These are phyloP conservation scores for Sepiola atlantica DNA, from an alignment of 2,888 invertebrate species.

Conservation along the genomic window DNA sequence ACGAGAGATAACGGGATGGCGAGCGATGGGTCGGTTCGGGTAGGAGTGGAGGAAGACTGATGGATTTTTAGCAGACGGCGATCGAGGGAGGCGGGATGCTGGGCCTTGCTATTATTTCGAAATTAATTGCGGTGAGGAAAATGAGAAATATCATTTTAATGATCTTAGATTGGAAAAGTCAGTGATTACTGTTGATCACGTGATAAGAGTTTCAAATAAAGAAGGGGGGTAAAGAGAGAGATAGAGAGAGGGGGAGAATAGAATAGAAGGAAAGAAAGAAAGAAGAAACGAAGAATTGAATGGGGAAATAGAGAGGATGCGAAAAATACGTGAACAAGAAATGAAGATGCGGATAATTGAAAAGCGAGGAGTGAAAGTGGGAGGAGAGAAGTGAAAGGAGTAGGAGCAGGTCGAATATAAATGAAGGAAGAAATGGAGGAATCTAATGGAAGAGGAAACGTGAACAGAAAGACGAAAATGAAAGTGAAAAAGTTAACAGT, in stretches of 20 bases:
- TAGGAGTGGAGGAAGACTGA: neutral
- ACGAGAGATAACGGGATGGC: neutral
- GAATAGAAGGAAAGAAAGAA: neutral
- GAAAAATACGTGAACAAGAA: too few relatives aligned
- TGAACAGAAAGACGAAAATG: too few relatives aligned
- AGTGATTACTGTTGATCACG: neutral
- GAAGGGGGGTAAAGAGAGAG: neutral
- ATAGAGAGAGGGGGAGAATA: neutral
- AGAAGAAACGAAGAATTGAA: too few relatives aligned
- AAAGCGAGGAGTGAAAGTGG: too few relatives aligned
- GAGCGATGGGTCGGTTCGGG: too few relatives aligned
- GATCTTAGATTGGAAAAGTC: conserved; percentile 7
- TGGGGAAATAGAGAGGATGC: too few relatives aligned
- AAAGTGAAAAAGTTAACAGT: too few relatives aligned
- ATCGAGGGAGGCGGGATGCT: neutral
- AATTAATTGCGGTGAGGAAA: neutral
- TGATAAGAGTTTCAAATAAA: neutral
- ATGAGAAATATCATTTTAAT: neutral
- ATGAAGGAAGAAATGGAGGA: too few relatives aligned
- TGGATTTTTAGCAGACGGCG: neutral
- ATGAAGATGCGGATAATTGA: too few relatives aligned
- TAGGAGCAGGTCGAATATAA: too few relatives aligned
- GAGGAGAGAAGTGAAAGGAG: too few relatives aligned
- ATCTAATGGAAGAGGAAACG: too few relatives aligned
- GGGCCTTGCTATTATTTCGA: neutral